Base-by-base conservation (phyloP, 2,113 vertebrate genomes). In the Pandion haliaetus region DNA sequence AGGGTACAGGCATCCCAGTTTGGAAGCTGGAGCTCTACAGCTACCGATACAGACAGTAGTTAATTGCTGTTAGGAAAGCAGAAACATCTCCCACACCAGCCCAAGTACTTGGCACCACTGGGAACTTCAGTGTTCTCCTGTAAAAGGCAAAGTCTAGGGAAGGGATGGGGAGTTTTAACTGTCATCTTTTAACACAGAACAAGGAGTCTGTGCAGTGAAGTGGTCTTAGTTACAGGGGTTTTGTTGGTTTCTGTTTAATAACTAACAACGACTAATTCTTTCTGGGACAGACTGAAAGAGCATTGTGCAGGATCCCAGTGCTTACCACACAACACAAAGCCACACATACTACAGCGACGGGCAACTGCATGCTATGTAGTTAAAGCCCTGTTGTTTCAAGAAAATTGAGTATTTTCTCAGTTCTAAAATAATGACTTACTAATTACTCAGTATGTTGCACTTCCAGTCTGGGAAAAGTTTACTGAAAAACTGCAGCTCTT, bases 21-120 rank as follows among this genome's bases (percentile, higher is more conserved):
- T 5, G 71, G 78, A 14, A 26, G 40, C 31, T 14, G 52, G 40
- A 84, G 67, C 52, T n/a, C 16, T 5, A 3, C 1, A 9, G 38
- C 36, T 70, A 9, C 44, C 5, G 26, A 1, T 10, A 32, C 7
- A 13, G 61, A 17, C 12, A 34, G 67, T 1, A 67, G 34, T 6
- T 1, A 5, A 12, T 6, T 19, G 25, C 54, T 21, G 4, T 2
- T 4, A 12, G 47, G 28, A 59, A 81, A 54, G 58, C 77, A 66
- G 42, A 9, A 62, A 10, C 3, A 4, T 7, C 34, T 19, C 44
- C 67, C 54, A 21, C 13, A 5, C 16, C 44, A 44, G 57, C 63
- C 36, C 87, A 11, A 61, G 40, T 10, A 8, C 62, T 44, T 0
- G 0, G 67, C 31, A 2, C 16, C 0, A 0, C 63, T 54, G 87